Evolutionary conservation across 2,113 vertebrate genomes (phyloP).

Genomic region (Passer domesticus): DNA sequence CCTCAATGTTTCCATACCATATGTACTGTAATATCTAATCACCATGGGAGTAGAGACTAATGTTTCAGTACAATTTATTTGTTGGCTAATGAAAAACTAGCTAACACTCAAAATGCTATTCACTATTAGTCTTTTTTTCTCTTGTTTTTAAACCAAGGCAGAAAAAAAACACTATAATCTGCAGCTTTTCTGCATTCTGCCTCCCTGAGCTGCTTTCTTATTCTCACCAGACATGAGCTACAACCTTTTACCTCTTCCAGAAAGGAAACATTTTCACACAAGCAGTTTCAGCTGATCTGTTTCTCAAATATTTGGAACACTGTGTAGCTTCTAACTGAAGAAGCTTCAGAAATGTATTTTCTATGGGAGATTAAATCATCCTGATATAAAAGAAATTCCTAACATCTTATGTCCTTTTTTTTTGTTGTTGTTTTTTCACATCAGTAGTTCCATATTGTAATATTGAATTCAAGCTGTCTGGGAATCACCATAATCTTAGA

Average conservation of each 20-base stretch:
- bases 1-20: constrained; percentile 4
- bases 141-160: background rate
- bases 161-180: background rate
- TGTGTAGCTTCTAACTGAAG: background rate
- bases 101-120: background rate
- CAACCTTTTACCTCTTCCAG: background rate
- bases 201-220: background rate
- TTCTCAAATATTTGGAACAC: background rate
- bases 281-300: background rate
- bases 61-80: constrained; percentile 6
- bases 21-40: constrained; percentile 1
- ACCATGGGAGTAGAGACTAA: background rate
- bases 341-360: background rate
- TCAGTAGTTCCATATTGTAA: background rate
- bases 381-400: background rate
- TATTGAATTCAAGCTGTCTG: background rate
- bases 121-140: background rate
- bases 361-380: background rate
- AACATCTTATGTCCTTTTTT: background rate
- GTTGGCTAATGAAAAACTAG: background rate
- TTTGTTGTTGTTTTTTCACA: background rate
- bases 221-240: background rate
- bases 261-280: background rate
- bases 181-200: background rate
- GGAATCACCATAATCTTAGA: background rate